Conservation (phyloP, 2,888 invertebrate species). For the Orchestes rusci region DNA sequence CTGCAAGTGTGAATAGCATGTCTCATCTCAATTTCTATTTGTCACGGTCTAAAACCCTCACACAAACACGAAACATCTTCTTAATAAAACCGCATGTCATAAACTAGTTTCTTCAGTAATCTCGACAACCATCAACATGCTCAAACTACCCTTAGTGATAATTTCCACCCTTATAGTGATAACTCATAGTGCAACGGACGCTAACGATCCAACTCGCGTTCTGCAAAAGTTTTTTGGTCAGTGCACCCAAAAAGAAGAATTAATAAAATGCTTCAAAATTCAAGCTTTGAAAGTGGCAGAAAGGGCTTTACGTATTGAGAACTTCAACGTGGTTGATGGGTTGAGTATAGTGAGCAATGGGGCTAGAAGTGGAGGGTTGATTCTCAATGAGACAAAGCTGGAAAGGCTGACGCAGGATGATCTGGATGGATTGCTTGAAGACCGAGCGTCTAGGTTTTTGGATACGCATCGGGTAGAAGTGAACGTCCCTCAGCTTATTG, state of each 20-base stretch:
- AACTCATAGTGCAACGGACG: too few species aligned
- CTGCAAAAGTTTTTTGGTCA: constrained; percentile 49
- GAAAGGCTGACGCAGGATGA: constrained; percentile 54
- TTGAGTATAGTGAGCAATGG: constrained; percentile 50
- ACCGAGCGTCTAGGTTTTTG: constrained; percentile 50
- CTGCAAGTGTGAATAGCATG: too few species aligned
- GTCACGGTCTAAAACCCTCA: constrained; percentile 23
- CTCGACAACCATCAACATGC: constrained; percentile 11
- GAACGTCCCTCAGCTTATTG: constrained; percentile 36
- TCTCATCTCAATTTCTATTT: constrained; percentile 17
- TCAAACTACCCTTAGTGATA: not conserved
- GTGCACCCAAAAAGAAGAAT: constrained; percentile 57
- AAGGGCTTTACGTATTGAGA: constrained; percentile 55
- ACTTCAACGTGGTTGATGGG: constrained; percentile 56
- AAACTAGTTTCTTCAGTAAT: constrained; percentile 10
- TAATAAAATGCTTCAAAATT: constrained; percentile 64
- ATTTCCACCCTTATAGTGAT: too few species aligned
- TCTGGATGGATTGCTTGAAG: constrained; percentile 52
- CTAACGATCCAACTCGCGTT: constrained; percentile 8
- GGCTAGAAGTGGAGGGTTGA: constrained; percentile 23
- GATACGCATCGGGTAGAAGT: constrained; percentile 50
- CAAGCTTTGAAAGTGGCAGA: constrained; percentile 60
- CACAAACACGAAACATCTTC: constrained; percentile 19
- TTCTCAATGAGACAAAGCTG: constrained; percentile 46
- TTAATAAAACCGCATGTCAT: constrained; percentile 22